A percentile compares a stretch with the other conserved stretches of the same genome.
phyloP scores from a whole-genome alignment of 2,888 invertebrate species.

The Parnassius mnemosyne region DNA sequence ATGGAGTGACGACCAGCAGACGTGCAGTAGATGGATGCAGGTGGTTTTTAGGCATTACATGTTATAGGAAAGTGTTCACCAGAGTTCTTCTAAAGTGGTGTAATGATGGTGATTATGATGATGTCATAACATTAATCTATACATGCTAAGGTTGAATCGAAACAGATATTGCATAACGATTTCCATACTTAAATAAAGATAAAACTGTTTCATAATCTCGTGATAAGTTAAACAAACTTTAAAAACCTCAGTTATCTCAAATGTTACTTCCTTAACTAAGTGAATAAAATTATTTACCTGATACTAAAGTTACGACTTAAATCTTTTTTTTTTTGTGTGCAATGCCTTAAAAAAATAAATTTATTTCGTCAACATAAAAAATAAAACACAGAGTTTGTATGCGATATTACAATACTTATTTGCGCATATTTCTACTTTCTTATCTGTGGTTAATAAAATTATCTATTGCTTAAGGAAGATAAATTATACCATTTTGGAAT shows the following conservation, averaged over 20 bases:
- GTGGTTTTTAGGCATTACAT: too few species aligned
- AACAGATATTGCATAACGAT: background rate
- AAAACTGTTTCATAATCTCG: background rate
- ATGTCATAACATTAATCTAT: too few species aligned
- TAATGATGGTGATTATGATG: too few species aligned
- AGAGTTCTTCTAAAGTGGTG: too few species aligned
- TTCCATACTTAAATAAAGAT: background rate
- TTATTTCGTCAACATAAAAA: background rate
- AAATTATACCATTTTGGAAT: background rate
- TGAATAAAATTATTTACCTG: slow-evolving; percentile 1
- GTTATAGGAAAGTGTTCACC: too few species aligned
- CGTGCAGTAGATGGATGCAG: too few species aligned
- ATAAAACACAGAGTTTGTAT: background rate
- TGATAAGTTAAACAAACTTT: background rate
- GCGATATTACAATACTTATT: background rate
- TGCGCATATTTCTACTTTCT: background rate
- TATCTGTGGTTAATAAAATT: background rate
- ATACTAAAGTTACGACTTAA: background rate
- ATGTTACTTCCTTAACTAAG: background rate
- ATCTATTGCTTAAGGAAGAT: background rate
- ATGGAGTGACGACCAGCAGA: too few species aligned
- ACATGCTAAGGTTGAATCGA: too few species aligned
- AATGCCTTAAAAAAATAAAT: background rate
- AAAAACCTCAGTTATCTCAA: background rate
- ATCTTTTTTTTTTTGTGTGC: background rate